phyloP scores from a whole-genome alignment of 1,140 invertebrate genomes.

The Heterodera schachtii region DNA sequence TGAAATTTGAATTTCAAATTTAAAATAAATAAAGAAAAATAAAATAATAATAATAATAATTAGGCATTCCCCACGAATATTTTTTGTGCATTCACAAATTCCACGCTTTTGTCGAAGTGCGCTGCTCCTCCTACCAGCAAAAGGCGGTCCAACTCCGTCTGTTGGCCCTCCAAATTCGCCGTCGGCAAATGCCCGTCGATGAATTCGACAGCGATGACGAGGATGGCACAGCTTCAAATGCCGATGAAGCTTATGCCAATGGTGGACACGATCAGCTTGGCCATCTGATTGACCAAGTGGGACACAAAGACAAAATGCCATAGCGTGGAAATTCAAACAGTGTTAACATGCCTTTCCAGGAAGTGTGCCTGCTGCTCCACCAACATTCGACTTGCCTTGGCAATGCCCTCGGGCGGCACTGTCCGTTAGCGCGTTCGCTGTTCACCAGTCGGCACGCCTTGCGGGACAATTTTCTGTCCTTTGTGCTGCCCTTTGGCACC shows the following conservation, averaged over 20 bases:
- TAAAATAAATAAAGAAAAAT: too few species aligned
- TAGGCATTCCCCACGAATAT: background rate
- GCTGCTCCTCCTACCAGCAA: constrained; percentile 4
- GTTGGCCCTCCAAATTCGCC: constrained; percentile 1
- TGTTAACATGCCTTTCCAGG: background rate
- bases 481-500: constrained; percentile 5
- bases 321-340: background rate
- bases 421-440: background rate
- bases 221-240: background rate
- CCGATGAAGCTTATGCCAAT: background rate
- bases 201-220: background rate
- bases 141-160: constrained; percentile 14
- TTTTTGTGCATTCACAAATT: constrained; percentile 4
- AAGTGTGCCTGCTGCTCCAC: constrained; percentile 11
- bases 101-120: constrained; percentile 4
- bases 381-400: constrained; percentile 4
- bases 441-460: background rate
- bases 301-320: too few species aligned
- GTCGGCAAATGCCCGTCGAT: background rate
- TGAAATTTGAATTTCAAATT: too few species aligned
- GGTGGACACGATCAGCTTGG: background rate
- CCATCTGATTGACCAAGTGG: background rate
- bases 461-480: constrained; percentile 6
- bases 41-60: too few species aligned
- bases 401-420: constrained; percentile 4